Conservation (phyloP, 1,140 invertebrate genomes). For the Oscheius sp. region DNA sequence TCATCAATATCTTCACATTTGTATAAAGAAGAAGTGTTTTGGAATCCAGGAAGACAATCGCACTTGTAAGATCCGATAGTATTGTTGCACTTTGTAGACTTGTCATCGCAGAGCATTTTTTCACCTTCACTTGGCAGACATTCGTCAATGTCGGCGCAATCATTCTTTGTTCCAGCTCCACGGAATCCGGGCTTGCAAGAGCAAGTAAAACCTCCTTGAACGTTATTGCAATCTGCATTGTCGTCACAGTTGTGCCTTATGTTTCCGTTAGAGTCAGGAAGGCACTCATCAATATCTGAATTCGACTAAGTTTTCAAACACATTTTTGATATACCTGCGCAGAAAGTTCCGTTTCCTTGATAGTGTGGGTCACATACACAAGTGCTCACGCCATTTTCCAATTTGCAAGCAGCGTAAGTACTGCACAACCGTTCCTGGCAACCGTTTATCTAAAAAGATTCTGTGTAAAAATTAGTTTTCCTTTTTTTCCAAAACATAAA, state of each 20-base stretch:
- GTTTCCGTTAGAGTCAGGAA: no score
- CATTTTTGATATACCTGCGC: not conserved
- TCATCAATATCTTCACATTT: conserved; percentile 11
- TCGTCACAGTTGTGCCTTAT: conserved; percentile 12
- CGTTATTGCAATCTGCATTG: conserved; percentile 3
- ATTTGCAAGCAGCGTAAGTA: not conserved
- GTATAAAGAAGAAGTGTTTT: not conserved
- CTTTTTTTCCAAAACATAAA: no score
- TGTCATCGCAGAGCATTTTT: not conserved
- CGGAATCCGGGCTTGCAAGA: not conserved
- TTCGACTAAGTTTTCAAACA: not conserved
- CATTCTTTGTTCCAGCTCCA: conserved; percentile 3
- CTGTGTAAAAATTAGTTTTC: no score
- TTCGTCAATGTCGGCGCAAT: conserved; percentile 15
- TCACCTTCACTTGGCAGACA: not conserved
- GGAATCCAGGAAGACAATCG: not conserved
- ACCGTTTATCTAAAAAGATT: not conserved
- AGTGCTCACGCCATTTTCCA: not conserved
- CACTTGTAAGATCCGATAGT: not conserved
- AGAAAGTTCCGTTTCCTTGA: conserved; percentile 14
- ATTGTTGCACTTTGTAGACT: not conserved
- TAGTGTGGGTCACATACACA: not conserved
- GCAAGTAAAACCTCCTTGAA: conserved; percentile 12
- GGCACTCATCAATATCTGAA: conserved; percentile 13
- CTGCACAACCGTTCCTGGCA: not conserved